Conservation (phyloP, 1,140 invertebrate genomes). For the Brachionus calyciflorus region DNA sequence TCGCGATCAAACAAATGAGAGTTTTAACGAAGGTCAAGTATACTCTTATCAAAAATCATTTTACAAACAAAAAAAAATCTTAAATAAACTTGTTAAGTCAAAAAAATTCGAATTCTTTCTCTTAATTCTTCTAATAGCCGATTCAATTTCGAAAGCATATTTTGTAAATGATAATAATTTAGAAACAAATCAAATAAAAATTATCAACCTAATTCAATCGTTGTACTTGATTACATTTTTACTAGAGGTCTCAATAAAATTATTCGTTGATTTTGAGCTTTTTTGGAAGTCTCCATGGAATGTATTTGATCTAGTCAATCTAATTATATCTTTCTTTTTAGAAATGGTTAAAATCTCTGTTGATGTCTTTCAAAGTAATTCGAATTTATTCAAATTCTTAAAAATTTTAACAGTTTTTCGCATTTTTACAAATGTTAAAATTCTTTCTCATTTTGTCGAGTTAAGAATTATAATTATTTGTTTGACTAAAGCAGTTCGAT, state of each 20-base stretch:
- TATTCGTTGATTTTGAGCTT: neutral
- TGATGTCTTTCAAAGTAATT: neutral
- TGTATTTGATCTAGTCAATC: slow-evolving; percentile 2
- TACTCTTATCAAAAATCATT: neutral
- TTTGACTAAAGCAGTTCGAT: slow-evolving; percentile 18
- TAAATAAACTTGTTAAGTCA: neutral
- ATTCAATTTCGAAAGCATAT: slow-evolving; percentile 9
- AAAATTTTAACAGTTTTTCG: slow-evolving; percentile 11
- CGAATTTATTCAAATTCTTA: neutral
- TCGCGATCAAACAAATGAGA: neutral
- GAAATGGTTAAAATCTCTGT: neutral
- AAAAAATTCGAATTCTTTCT: slow-evolving; percentile 25
- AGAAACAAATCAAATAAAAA: neutral
- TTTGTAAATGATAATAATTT: neutral
- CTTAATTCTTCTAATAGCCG: neutral
- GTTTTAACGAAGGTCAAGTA: neutral
- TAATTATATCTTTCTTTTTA: neutral
- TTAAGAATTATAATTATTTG: slow-evolving; percentile 30
- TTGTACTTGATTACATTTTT: neutral
- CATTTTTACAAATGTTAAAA: slow-evolving; percentile 15
- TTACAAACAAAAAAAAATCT: neutral
- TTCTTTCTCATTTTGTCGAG: slow-evolving; percentile 17
- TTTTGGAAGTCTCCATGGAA: slow-evolving; percentile 33
- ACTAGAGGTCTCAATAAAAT: neutral
- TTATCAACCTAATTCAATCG: neutral